These are phyloP conservation scores for Acipenser transmontanus DNA, from an alignment of 2,797 vertebrate genomes.

Conservation along the genomic window DNA sequence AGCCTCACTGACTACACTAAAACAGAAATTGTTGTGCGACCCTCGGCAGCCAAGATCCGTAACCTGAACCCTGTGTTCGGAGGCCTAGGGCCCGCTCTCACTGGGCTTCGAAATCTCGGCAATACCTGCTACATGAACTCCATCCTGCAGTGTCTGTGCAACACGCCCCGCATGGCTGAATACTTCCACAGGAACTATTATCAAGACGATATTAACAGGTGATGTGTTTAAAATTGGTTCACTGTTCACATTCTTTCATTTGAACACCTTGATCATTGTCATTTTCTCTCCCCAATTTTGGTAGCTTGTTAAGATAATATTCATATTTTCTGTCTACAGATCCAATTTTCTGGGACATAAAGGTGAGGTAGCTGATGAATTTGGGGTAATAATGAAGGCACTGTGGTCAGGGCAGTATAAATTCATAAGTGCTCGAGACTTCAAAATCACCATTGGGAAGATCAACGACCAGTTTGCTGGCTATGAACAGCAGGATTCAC, in stretches of 20 bases:
- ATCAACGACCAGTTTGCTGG: conserved; percentile 91
- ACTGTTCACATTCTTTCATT: too few relatives aligned
- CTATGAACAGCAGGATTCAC: conserved; percentile 93
- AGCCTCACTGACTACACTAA: conserved; percentile 68
- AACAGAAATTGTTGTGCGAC: conserved; percentile 76
- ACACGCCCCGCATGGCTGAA: conserved; percentile 79
- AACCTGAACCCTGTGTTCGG: conserved; percentile 93
- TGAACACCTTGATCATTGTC: too few relatives aligned
- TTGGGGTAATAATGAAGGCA: conserved; percentile 93
- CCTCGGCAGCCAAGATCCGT: conserved; percentile 87
- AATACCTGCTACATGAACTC: conserved; percentile 99
- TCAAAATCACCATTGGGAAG: conserved; percentile 92
- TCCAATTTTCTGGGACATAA: conserved; percentile 90
- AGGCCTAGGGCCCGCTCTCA: conserved; percentile 79
- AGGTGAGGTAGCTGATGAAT: conserved; percentile 96
- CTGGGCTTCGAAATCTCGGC: conserved; percentile 92
- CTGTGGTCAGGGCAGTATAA: conserved; percentile 91
- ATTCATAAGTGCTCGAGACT: conserved; percentile 89
- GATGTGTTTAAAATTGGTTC: conserved; percentile 6
- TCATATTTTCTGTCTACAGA: conserved; percentile 46
- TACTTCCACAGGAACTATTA: conserved; percentile 92
- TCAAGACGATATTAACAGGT: conserved; percentile 93
- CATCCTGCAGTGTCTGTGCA: conserved; percentile 91
- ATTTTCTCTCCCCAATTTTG: too few relatives aligned
- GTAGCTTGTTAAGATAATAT: too few relatives aligned